These are phyloP conservation scores for Porites cylindrica DNA, from an alignment of 92 coral and sea anemone genomes.

Conservation along the genomic window DNA sequence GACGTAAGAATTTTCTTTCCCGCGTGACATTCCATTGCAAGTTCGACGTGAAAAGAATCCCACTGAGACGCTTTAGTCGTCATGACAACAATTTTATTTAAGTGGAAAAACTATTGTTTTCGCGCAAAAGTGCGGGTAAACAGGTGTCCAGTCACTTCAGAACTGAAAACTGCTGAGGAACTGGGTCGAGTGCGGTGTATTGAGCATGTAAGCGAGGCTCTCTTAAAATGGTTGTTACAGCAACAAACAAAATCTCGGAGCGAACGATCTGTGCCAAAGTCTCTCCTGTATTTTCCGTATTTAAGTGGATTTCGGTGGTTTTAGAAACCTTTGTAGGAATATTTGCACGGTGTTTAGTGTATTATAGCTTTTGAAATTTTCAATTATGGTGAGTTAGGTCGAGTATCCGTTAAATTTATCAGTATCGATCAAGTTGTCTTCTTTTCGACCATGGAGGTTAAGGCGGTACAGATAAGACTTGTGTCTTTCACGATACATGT, in stretches of 20 bases:
- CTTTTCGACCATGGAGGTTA: background rate
- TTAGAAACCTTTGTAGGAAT: background rate
- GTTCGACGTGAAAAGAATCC: conserved; percentile 77
- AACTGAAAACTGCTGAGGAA: background rate
- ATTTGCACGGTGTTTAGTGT: background rate
- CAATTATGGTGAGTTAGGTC: conserved; percentile 24
- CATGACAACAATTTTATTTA: conserved; percentile 63
- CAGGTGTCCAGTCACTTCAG: background rate
- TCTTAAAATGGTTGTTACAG: conserved; percentile 57
- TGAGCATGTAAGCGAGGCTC: conserved; percentile 79
- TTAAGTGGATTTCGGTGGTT: conserved; percentile 6
- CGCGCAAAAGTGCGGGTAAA: background rate
- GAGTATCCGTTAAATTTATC: background rate
- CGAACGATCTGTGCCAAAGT: background rate
- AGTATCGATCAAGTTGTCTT: no score
- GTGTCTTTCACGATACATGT: background rate
- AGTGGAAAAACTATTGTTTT: conserved; percentile 15
- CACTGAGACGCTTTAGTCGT: conserved; percentile 78
- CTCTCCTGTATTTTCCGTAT: background rate
- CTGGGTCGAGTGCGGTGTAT: conserved; percentile 25
- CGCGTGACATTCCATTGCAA: conserved; percentile 96
- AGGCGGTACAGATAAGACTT: background rate
- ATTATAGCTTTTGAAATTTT: background rate
- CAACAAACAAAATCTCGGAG: conserved; percentile 47
- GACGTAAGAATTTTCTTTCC: conserved; percentile 87